phyloP scores from a whole-genome alignment of 1,140 invertebrate genomes.

The Agrypnia vestita region DNA sequence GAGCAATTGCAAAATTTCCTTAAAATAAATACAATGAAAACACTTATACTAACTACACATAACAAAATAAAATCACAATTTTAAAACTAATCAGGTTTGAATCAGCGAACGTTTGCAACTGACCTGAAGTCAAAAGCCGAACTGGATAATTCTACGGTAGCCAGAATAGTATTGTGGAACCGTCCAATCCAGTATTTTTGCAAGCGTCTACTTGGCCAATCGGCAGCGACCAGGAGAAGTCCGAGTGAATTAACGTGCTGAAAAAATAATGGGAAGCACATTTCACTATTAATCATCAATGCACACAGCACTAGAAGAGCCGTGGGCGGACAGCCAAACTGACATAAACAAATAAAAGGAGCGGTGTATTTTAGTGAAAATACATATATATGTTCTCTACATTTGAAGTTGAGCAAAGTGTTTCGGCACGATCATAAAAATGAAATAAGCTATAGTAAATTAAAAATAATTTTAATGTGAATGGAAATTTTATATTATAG shows the following conservation, averaged over 20 bases:
- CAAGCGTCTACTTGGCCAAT: conserved; percentile 33
- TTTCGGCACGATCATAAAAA: conserved; percentile 1
- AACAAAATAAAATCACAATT: conserved; percentile 10
- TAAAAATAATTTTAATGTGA: conserved; percentile 2
- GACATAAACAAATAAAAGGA: conserved; percentile 38
- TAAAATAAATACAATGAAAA: conserved; percentile 7
- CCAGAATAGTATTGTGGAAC: conserved; percentile 33
- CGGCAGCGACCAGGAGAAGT: background rate
- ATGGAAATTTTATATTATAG: too few species aligned
- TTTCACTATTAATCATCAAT: conserved; percentile 47
- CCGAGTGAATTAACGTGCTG: conserved; percentile 37
- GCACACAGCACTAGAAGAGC: background rate
- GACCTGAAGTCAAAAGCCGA: conserved; percentile 53
- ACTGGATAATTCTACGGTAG: conserved; percentile 21
- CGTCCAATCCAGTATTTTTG: conserved; percentile 51
- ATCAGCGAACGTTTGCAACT: conserved; percentile 52
- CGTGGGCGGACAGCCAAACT: conserved; percentile 22
- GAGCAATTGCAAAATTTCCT: conserved; percentile 19
- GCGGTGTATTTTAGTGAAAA: conserved; percentile 10
- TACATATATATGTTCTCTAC: background rate
- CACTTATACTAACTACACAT: conserved; percentile 10
- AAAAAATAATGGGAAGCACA: conserved; percentile 53
- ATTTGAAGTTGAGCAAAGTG: conserved; percentile 19
- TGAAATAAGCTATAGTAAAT: background rate
- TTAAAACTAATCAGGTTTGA: conserved; percentile 35